phyloP scores from a whole-genome alignment of 2,797 vertebrate genomes.

The Lateolabrax maculatus region DNA sequence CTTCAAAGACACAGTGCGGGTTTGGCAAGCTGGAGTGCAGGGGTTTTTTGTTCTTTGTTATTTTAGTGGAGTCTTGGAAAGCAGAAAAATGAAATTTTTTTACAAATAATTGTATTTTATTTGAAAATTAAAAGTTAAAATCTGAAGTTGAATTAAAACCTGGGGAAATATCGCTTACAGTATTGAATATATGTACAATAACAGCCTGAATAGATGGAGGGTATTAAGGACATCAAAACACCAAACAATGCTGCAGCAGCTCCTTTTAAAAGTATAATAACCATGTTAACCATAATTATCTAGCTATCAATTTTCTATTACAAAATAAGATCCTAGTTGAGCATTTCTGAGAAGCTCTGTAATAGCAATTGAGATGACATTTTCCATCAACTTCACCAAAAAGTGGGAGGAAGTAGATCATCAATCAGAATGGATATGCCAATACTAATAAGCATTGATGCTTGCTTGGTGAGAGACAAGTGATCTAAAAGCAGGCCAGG shows the following conservation, averaged over 20 bases:
- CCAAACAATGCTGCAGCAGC: not conserved
- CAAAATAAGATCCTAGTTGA: constrained; percentile 13
- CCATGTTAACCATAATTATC: not conserved
- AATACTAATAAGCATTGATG: constrained; percentile 43
- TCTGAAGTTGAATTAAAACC: constrained; percentile 6
- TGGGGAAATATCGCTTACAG: not conserved
- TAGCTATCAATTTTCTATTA: not conserved
- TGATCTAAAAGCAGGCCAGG: constrained; percentile 16
- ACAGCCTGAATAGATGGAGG: not conserved
- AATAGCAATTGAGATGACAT: constrained; percentile 25
- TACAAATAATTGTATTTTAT: constrained; percentile 38
- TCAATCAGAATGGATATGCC: constrained; percentile 48
- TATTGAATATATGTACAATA: not conserved
- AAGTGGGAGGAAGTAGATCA: constrained; percentile 41
- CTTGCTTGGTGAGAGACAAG: not conserved
- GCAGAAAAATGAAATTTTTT: not conserved
- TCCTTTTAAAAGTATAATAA: not conserved
- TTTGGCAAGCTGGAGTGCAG: constrained; percentile 56
- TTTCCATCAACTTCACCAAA: constrained; percentile 51
- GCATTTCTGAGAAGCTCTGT: not conserved
- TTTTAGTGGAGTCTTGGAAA: constrained; percentile 34
- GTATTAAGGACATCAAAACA: constrained; percentile 1
- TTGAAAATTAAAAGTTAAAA: constrained; percentile 21
- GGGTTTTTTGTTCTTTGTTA: constrained; percentile 54
- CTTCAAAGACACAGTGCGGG: constrained; percentile 75